Conservation (phyloP, 2,888 invertebrate genomes). For the Drosophila neotestacea region DNA sequence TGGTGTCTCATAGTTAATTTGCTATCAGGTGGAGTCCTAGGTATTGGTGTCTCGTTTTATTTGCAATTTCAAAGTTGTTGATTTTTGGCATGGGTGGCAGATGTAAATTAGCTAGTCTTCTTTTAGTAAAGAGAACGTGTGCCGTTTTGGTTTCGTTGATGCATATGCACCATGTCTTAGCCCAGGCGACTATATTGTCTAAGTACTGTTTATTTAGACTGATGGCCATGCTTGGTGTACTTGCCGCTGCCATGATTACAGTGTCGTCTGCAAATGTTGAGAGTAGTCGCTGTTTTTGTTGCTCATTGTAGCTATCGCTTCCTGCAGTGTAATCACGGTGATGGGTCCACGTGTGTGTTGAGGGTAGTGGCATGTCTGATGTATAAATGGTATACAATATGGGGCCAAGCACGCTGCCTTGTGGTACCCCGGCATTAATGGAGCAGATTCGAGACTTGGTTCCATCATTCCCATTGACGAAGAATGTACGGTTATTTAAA, state of each 20-base stretch:
- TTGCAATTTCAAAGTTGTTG: no score
- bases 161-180: neutral
- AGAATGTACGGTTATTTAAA: neutral
- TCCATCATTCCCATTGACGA: neutral
- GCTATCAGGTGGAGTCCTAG: no score
- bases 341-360: no score
- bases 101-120: no score
- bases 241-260: neutral
- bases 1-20: no score
- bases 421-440: constrained; percentile 16
- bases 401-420: constrained; percentile 13
- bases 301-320: no score
- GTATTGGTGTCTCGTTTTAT: neutral
- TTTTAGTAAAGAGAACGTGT: neutral
- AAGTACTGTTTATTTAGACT: neutral
- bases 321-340: no score
- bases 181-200: neutral
- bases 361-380: constrained; percentile 13
- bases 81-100: neutral
- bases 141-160: neutral
- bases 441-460: neutral
- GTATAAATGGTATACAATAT: constrained; percentile 9
- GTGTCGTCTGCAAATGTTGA: constrained; percentile 17
- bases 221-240: neutral
- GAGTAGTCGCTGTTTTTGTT: neutral